These are phyloP conservation scores for Cossypha polioptera DNA, from an alignment of 2,797 vertebrate species.

Conservation along the genomic window DNA sequence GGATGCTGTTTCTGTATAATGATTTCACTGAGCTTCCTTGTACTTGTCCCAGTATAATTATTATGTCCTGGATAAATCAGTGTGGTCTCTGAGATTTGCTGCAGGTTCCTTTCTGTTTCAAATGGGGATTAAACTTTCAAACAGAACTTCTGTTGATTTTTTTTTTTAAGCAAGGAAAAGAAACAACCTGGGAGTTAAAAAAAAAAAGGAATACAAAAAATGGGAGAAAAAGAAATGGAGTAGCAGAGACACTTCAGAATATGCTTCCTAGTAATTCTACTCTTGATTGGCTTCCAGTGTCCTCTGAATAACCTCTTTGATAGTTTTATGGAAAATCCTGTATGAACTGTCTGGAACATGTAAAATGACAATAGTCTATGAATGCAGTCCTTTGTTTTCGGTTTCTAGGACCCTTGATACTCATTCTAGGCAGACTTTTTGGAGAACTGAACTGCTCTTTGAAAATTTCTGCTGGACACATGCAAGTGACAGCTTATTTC, in stretches of 20 bases:
- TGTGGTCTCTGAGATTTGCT: neutral
- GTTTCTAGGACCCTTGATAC: neutral
- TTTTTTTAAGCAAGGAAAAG: neutral
- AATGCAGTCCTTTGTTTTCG: neutral
- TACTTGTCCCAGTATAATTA: neutral
- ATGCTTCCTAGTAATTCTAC: neutral
- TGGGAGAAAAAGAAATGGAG: neutral
- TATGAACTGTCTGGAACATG: rapidly evolving
- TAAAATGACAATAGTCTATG: neutral
- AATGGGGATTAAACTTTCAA: neutral
- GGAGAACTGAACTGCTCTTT: neutral
- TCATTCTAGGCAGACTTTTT: neutral
- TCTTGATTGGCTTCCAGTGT: neutral
- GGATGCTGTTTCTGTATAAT: neutral
- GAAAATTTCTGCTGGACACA: neutral
- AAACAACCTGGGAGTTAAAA: rapidly evolving
- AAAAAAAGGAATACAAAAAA: neutral
- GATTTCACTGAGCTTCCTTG: neutral
- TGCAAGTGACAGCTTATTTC: neutral
- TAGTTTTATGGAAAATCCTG: neutral
- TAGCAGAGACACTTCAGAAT: neutral
- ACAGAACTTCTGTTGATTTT: neutral
- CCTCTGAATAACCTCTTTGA: neutral
- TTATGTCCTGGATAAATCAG: neutral
- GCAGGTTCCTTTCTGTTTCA: neutral